Conservation (phyloP, 2,113 vertebrate genomes). For the Suricata suricatta region DNA sequence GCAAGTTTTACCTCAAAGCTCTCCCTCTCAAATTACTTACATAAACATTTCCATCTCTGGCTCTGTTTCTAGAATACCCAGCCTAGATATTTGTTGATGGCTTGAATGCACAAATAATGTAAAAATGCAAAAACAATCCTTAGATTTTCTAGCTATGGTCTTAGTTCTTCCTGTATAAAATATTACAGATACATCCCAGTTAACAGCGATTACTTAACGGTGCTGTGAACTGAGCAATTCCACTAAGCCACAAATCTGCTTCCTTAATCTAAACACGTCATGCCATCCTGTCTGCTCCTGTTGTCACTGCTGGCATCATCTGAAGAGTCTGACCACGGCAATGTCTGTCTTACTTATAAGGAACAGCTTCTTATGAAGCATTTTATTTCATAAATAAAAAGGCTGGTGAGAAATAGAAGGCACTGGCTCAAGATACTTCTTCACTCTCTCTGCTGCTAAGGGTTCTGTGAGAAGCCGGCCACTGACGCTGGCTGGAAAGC, state of each 20-base stretch:
- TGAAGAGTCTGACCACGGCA: neutral
- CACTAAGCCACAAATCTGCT: neutral
- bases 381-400: neutral
- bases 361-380: neutral
- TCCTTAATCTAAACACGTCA: neutral
- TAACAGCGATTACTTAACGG: neutral
- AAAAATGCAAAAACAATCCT: neutral
- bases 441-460: neutral
- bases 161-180: neutral
- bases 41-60: neutral
- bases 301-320: neutral
- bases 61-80: neutral
- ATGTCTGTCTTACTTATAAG: neutral
- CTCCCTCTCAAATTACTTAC: slow-evolving; percentile 17
- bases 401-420: neutral
- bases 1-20: neutral
- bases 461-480: neutral
- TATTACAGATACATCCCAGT: neutral
- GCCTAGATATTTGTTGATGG: neutral
- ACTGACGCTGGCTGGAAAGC: neutral
- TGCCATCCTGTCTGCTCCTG: neutral
- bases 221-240: neutral
- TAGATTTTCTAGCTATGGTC: neutral
- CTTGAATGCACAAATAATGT: neutral
- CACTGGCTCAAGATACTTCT: neutral